Evolutionary conservation across 2,113 vertebrate genomes (phyloP).

Genomic region (Dissostichus mawsoni): DNA sequence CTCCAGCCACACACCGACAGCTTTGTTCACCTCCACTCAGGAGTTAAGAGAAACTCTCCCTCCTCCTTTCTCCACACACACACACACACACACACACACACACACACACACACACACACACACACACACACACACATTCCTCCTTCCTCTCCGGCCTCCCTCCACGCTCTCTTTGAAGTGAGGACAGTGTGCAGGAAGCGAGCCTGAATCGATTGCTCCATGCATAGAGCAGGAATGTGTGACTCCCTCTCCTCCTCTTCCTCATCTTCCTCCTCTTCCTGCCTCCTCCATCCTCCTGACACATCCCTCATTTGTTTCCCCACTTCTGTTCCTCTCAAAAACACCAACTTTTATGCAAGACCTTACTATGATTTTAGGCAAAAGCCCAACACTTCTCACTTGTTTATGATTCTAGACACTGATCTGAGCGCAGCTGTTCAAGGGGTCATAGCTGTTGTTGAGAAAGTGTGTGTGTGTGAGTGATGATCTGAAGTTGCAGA

Average conservation of each 20-base stretch:
- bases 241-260: conserved; percentile 61
- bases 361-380: background rate
- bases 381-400: conserved; percentile 14
- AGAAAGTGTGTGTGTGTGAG: background rate
- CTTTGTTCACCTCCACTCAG: conserved; percentile 75
- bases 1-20: conserved; percentile 66
- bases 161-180: conserved; percentile 71
- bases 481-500: background rate
- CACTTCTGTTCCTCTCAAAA: conserved; percentile 8
- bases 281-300: conserved; percentile 43
- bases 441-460: background rate
- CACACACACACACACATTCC: conserved; percentile 13
- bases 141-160: conserved; percentile 43
- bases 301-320: conserved; percentile 46
- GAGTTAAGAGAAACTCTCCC: conserved; percentile 16
- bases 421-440: conserved; percentile 8
- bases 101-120: conserved; percentile 10
- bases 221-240: conserved; percentile 82
- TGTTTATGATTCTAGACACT: background rate
- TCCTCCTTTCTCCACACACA: conserved; percentile 12
- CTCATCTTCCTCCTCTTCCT: conserved; percentile 56
- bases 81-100: conserved; percentile 24
- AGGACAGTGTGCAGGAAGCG: conserved; percentile 70
- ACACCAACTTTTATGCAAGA: background rate
- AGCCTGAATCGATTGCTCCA: conserved; percentile 81